These are phyloP conservation scores for Cryptocheilus praepositus DNA, from an alignment of 2,888 invertebrate genomes.

Conservation along the genomic window DNA sequence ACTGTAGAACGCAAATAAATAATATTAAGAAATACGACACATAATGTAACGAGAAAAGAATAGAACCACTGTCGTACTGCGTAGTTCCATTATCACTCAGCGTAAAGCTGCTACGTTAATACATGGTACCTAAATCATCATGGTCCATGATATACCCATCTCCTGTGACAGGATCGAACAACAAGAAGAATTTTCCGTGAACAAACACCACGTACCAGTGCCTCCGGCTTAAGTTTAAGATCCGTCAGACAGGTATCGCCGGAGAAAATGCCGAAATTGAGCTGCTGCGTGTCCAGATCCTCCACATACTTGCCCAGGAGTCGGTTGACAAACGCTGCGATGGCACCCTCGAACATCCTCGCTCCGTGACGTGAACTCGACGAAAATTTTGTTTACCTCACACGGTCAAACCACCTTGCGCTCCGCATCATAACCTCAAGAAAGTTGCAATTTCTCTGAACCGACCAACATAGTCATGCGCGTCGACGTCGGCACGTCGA, in stretches of 20 bases:
- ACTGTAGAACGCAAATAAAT: too few relatives aligned
- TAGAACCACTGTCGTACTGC: too few relatives aligned
- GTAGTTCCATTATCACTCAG: too few relatives aligned
- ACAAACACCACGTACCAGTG: constrained; percentile 80
- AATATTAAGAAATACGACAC: too few relatives aligned
- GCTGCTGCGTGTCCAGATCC: constrained; percentile 88
- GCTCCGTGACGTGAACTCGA: constrained; percentile 21
- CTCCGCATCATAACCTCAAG: constrained; percentile 51
- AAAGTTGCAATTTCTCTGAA: constrained; percentile 39
- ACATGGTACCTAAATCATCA: too few relatives aligned
- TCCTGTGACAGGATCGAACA: too few relatives aligned
- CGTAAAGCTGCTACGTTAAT: too few relatives aligned
- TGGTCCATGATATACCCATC: too few relatives aligned
- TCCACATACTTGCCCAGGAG: constrained; percentile 88
- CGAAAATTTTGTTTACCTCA: constrained; percentile 21
- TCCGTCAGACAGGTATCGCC: constrained; percentile 87
- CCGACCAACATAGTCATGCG: constrained; percentile 53
- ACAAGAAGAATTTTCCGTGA: too few relatives aligned
- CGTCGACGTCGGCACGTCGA: constrained; percentile 45
- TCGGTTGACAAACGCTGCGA: constrained; percentile 87
- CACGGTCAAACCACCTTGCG: constrained; percentile 17
- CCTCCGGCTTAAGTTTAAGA: constrained; percentile 86
- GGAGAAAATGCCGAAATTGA: constrained; percentile 89
- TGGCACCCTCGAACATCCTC: constrained; percentile 86
- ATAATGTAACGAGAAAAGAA: too few relatives aligned